Conservation (phyloP, 2,888 invertebrate genomes). For the Drosophila prostipennis region DNA sequence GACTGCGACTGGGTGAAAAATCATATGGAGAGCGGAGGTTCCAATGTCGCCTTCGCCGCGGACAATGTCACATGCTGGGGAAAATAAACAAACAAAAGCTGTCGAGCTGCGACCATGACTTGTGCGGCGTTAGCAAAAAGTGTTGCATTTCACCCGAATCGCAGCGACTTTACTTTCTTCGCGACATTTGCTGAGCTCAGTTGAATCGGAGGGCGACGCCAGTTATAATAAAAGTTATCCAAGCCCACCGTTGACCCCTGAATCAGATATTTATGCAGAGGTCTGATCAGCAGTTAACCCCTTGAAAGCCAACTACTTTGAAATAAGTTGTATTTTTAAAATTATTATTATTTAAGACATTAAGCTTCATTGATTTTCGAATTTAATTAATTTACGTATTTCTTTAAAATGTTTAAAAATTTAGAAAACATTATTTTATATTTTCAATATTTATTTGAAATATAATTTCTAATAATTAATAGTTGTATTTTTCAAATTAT, state of each 20-base stretch:
- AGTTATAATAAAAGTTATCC: constrained; percentile 56
- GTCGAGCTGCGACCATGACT: constrained; percentile 80
- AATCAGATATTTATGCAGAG: constrained; percentile 32
- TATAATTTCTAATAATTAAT: no score
- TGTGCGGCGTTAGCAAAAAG: constrained; percentile 82
- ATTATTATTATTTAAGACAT: no score
- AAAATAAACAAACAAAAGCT: constrained; percentile 66
- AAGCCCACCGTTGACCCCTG: constrained; percentile 68
- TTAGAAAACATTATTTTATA: no score
- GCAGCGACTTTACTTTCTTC: constrained; percentile 73
- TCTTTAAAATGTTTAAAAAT: no score
- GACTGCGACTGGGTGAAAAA: constrained; percentile 24
- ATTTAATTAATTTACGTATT: no score
- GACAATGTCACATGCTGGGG: constrained; percentile 72
- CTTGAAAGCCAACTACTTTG: no score
- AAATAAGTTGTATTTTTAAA: no score
- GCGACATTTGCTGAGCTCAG: constrained; percentile 63
- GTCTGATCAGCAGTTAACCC: constrained; percentile 27
- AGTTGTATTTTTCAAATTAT: no score
- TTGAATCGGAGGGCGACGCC: constrained; percentile 66
- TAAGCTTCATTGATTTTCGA: no score
- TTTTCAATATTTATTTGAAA: no score
- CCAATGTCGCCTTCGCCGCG: constrained; percentile 83
- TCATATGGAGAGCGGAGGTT: constrained; percentile 3
- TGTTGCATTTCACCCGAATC: constrained; percentile 70